These are phyloP conservation scores for Punctoribates punctum DNA, from an alignment of 2,888 invertebrate species.

Conservation along the genomic window DNA sequence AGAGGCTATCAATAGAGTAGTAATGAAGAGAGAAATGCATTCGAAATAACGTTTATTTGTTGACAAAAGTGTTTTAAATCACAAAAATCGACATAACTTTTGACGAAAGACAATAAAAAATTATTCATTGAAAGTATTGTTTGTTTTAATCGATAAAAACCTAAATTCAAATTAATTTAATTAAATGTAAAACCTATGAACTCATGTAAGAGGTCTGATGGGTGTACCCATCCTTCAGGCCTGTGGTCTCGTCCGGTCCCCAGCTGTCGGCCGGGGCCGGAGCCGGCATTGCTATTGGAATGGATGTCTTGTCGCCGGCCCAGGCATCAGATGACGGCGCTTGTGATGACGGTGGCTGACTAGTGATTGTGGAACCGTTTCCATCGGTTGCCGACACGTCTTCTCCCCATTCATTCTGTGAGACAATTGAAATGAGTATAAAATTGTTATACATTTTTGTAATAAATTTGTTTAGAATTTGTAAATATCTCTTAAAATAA, in stretches of 20 bases:
- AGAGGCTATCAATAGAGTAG: no score
- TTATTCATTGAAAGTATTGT: no score
- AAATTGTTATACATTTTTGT: not conserved
- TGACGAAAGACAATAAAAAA: no score
- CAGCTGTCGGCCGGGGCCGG: conserved; percentile 50
- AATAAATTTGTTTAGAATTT: not conserved
- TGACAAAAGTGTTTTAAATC: no score
- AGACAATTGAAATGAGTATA: not conserved
- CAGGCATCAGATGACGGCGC: conserved; percentile 25
- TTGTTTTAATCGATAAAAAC: no score
- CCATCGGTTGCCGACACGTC: not conserved
- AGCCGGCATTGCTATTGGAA: conserved; percentile 49
- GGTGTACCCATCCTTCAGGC: conserved; percentile 12
- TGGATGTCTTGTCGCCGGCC: conserved; percentile 13
- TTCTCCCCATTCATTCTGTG: conserved; percentile 32
- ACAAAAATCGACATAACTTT: no score
- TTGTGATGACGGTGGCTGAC: conserved; percentile 35
- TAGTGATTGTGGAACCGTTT: conserved; percentile 27
- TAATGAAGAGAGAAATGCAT: no score
- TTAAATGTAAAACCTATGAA: not conserved
- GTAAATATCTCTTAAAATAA: not conserved
- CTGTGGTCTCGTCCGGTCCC: conserved; percentile 60
- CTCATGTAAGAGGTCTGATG: conserved; percentile 16
- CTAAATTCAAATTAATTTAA: not conserved
- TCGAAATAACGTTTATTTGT: no score